phyloP scores from a whole-genome alignment of 2,797 vertebrate genomes.

The Phrynocephalus forsythii region DNA sequence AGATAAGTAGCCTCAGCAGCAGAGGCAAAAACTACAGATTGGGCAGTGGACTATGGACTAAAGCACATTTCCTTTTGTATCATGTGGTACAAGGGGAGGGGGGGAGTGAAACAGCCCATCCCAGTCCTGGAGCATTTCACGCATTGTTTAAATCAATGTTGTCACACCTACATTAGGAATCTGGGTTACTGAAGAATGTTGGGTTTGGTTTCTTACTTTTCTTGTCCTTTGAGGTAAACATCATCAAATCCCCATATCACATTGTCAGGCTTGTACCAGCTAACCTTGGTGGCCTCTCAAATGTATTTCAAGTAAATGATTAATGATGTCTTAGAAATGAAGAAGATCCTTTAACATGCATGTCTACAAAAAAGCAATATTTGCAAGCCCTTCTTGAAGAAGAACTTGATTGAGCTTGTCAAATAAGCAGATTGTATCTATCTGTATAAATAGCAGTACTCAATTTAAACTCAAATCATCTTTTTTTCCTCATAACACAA shows the following conservation, averaged over 20 bases:
- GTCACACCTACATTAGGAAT: not conserved
- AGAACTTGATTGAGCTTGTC: not conserved
- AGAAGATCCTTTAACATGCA: not conserved
- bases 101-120: too few relatives aligned
- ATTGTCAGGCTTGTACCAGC: not conserved
- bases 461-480: not conserved
- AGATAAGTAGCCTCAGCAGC: too few relatives aligned
- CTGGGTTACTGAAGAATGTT: not conserved
- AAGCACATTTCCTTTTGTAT: too few relatives aligned
- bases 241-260: not conserved
- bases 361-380: not conserved
- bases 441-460: not conserved
- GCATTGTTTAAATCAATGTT: too few relatives aligned
- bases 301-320: conserved; percentile 3
- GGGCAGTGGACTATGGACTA: too few relatives aligned
- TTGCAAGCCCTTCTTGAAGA: not conserved
- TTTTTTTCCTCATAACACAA: not conserved
- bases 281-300: not conserved
- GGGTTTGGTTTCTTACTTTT: not conserved
- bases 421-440: not conserved
- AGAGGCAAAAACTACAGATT: too few relatives aligned
- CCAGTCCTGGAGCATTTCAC: too few relatives aligned
- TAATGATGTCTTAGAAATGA: conserved; percentile 4
- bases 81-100: too few relatives aligned
- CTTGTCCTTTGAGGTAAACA: not conserved